phyloP scores from a whole-genome alignment of 2,888 invertebrate genomes.

The Dryomyza anilis region DNA sequence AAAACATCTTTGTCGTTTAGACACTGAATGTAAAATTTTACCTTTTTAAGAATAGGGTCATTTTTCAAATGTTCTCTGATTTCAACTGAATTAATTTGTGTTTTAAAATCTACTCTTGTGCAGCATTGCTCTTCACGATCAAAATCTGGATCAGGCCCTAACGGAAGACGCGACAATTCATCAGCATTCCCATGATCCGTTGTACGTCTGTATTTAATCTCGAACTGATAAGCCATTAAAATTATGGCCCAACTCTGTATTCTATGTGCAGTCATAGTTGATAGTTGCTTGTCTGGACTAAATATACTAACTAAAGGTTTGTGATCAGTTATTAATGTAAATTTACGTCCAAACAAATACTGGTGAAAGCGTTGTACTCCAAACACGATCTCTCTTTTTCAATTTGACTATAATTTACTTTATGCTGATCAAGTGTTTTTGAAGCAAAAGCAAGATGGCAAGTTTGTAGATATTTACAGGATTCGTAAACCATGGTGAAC shows the following conservation, averaged over 20 bases:
- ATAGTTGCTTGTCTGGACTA: not conserved
- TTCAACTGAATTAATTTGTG: not conserved
- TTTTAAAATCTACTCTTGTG: not conserved
- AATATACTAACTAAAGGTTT: not conserved
- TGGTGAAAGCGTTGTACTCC: not conserved
- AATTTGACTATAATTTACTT: not conserved
- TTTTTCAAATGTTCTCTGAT: constrained; percentile 31
- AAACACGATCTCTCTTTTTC: not conserved
- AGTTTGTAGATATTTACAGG: no score
- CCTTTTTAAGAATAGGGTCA: no score
- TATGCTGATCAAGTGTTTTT: not conserved
- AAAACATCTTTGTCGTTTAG: no score
- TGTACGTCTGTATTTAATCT: not conserved
- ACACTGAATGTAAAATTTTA: no score
- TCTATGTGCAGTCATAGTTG: not conserved
- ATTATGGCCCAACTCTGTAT: not conserved
- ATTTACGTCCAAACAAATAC: not conserved
- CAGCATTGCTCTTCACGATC: not conserved
- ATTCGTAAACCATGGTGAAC: no score
- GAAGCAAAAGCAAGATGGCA: not conserved
- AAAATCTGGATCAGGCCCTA: not conserved
- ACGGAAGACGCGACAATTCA: not conserved
- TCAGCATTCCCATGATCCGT: not conserved
- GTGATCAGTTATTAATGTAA: not conserved
- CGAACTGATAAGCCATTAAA: constrained; percentile 2